Base-by-base conservation (phyloP, 2,113 vertebrate genomes). In the Nibea coibor region DNA sequence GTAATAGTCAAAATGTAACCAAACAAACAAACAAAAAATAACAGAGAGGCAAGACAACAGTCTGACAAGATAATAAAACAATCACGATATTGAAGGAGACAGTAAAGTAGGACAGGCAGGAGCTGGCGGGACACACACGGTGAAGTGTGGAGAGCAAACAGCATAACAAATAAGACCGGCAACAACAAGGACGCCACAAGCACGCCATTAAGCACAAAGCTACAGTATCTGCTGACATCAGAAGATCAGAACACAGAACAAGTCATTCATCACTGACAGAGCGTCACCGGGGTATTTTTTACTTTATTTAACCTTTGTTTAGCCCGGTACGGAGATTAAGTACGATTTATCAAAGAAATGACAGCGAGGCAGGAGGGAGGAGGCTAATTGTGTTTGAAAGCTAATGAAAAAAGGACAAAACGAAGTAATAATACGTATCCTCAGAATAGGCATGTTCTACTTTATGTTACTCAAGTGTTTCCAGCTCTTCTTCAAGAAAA, bases 91-190 rank as follows among this genome's bases (percentile, higher is more conserved):
- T 47, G 76, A 24, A 80, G 53, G 53, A 74, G 76, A 70, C 11
- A 14, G 63, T 77, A 62, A 83, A 83, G 72, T 66, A 74, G 80
- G 67, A 65, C 75, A 80, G 48, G 20, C 64, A 56, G 66, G 42
- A 78, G 78, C 78, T 78, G 73, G 24, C 0, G 43, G 28, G 67
- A 69, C 39, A 56, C 43, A 31, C 58, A 71, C 39, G 47, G 47
- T 19, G 64, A 80, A 64, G 19, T 53, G 69, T 0, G 22, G 64
- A 76, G 20, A 81, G 61, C 78, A 82, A 87, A 84, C 75, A 74
- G 85, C 82, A 85, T 82, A 53, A 70, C 62, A 84, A 83, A 86
- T 79, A 79, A 54, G 50, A 81, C 26, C 64, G 50, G 69, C 71
- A 56, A 89, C 72, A 81, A 70, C 71, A 81, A 78, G 68, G 72